Evolutionary conservation across 1,140 invertebrate species (phyloP).

Genomic region (Delia radicum): DNA sequence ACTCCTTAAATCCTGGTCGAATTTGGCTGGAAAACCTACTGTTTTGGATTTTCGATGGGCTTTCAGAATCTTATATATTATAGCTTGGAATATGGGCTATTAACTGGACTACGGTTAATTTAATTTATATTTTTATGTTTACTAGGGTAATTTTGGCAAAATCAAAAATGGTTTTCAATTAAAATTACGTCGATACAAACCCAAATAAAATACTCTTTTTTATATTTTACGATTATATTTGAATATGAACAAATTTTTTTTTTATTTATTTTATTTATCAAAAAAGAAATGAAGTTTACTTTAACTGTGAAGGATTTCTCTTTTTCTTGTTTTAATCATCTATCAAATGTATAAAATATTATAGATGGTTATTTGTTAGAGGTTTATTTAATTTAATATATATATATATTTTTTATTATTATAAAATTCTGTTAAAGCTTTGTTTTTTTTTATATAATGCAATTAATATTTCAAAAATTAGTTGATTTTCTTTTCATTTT

Average conservation of each 20-base stretch:
- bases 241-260: conserved; percentile 2
- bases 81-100: too few species aligned
- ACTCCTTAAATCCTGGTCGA: too few species aligned
- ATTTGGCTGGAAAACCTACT: too few species aligned
- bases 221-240: conserved; percentile 1
- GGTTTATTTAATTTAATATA: background rate
- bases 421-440: background rate
- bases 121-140: too few species aligned
- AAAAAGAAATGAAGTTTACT: background rate
- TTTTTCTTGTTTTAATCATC: background rate
- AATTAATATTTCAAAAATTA: background rate
- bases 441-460: background rate
- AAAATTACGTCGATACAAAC: too few species aligned
- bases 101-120: too few species aligned
- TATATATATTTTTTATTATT: background rate
- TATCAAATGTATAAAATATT: conserved; percentile 5
- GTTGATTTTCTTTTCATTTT: background rate
- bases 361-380: background rate
- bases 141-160: too few species aligned
- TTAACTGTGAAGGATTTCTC: background rate
- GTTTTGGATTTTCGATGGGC: too few species aligned
- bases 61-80: too few species aligned
- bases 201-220: background rate
- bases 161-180: too few species aligned
- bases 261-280: background rate